Evolutionary conservation across 1,140 invertebrate genomes (phyloP).

Genomic region (Drosophila baimaii): DNA sequence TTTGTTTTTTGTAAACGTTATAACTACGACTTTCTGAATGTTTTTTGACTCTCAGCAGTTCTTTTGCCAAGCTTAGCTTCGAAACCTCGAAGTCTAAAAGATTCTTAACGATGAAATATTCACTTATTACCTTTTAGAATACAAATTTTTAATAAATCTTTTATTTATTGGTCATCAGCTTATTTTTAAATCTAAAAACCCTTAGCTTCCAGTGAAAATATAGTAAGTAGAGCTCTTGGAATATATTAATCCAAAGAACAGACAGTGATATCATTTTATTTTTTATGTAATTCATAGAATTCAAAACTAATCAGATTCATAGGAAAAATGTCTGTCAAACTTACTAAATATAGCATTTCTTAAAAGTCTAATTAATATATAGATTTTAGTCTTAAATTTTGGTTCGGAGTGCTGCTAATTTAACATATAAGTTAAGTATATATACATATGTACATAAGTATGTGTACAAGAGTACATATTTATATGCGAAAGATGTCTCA

Average conservation of each 20-base stretch:
- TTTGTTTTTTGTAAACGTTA: background rate
- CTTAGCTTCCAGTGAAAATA: too few relatives aligned
- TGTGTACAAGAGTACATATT: constrained; percentile 8
- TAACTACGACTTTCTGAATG: too few relatives aligned
- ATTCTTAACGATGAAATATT: background rate
- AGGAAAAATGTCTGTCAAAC: too few relatives aligned
- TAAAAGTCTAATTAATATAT: too few relatives aligned
- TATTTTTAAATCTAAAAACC: background rate
- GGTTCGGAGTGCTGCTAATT: background rate
- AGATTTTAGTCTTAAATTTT: background rate
- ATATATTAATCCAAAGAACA: background rate
- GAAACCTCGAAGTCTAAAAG: too few relatives aligned
- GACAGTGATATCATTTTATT: background rate
- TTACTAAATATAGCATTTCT: too few relatives aligned
- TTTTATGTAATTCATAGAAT: background rate
- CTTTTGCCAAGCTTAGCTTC: background rate
- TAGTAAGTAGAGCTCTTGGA: background rate
- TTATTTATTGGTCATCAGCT: background rate
- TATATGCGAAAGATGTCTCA: constrained; percentile 29
- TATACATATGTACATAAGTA: constrained; percentile 10
- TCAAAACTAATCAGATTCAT: background rate
- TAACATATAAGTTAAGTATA: background rate
- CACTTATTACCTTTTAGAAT: background rate
- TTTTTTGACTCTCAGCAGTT: too few relatives aligned
- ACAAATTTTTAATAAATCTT: background rate